Conservation (phyloP, 2,888 invertebrate genomes). For the Nysson spinosus region DNA sequence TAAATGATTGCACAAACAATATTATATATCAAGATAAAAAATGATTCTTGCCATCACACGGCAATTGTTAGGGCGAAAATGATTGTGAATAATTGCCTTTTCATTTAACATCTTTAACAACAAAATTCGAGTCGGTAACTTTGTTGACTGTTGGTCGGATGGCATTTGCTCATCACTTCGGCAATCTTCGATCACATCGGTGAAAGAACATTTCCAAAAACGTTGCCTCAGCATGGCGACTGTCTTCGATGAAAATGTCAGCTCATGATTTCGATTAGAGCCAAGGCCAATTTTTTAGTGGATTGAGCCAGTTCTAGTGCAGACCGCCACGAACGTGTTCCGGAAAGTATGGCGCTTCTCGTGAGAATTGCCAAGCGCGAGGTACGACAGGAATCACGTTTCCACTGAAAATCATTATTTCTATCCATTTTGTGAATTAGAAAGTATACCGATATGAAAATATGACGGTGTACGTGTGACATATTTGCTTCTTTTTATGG, state of each 20-base stretch:
- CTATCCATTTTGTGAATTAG: not conserved
- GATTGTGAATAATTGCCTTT: not conserved
- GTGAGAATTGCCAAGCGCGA: slow-evolving; percentile 58
- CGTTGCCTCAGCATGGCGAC: slow-evolving; percentile 12
- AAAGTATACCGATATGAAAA: no score
- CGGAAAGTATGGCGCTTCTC: slow-evolving; percentile 61
- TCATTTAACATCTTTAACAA: not conserved
- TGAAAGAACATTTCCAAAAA: slow-evolving; percentile 2
- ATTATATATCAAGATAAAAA: not conserved
- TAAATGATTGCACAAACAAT: not conserved
- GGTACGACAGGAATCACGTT: slow-evolving; percentile 49
- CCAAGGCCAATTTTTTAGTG: slow-evolving; percentile 40
- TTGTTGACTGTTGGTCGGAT: not conserved
- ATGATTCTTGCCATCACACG: not conserved
- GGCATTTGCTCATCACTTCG: not conserved
- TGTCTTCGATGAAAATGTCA: slow-evolving; percentile 35
- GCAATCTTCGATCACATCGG: not conserved
- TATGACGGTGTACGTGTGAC: no score
- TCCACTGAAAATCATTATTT: not conserved
- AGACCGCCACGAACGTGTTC: slow-evolving; percentile 36
- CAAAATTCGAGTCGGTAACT: slow-evolving; percentile 16
- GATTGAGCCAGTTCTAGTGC: slow-evolving; percentile 35
- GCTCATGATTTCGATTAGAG: slow-evolving; percentile 1
- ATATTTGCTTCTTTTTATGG: no score
- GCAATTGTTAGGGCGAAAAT: not conserved